Base-by-base conservation (phyloP, 2,113 vertebrate genomes). In the Mastomys coucha region DNA sequence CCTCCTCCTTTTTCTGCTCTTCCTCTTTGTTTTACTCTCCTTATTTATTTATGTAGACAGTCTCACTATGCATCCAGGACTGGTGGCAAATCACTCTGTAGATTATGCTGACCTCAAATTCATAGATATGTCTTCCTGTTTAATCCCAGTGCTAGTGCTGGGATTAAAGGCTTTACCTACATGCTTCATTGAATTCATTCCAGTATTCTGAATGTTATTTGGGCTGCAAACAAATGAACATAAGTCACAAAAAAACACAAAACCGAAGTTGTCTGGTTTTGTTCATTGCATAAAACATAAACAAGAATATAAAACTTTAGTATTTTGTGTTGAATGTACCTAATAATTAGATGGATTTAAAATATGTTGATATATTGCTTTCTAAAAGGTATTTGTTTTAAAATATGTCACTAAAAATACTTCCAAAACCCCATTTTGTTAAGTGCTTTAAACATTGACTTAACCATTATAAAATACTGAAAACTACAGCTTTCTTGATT, bases 401-500 rank as follows among this genome's bases (percentile, higher is more conserved):
- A 65, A 63, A 63, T 63, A 16, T 89, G 81, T 96, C 73, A 87
- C 98, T 98, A 88, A 97, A 97, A 93, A 80, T 24, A 63, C 96
- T 98, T 97, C 97, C 93, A 95, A 87, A 94, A 95, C 91, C 95
- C 95, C 94, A 86, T 94, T 84, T 84, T 87, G 17, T 94, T 94
- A 97, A 97, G 42, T 98, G 94, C 97, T 97, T 92, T 96, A 95
- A 98, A 88, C 56, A 98, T 96, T 58, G n/a, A 88, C 96, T 98
- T 96, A 97, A 98, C 98, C 96, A 98, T 97, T 97, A 98, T 91
- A 91, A 97, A 97, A 97, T 88, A 97, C 96, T 96, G 75, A 97
- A 96, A 96, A 97, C 77, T 98, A 26, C 96, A 92, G 86, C 97
- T 94, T 90, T 97, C 81, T 69, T n/a, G 0, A 91, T 96, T 96